Evolutionary conservation across 2,888 invertebrate species (phyloP), one percentile per base, ranked within the genome.

Genomic region (Cremastobaeus sp.): DNA sequence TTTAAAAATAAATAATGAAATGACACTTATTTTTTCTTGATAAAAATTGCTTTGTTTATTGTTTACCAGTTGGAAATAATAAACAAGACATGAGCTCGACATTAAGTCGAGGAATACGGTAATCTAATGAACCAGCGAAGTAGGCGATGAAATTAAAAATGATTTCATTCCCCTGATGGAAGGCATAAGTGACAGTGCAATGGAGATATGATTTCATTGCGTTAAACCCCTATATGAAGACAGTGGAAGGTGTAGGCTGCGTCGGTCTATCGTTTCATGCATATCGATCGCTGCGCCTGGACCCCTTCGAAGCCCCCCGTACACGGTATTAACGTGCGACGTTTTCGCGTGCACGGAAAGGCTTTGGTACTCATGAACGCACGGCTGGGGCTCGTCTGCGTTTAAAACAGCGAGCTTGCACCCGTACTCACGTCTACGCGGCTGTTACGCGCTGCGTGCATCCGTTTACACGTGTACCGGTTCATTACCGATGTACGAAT

Each of bases 271-370:
- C 60, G 60, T 47, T 57, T 9, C 34, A 20, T 25, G 35, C 8
- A 37, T 71, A 71, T 72, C 71, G 71, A 72, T 65, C 71, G 55
- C 48, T 11, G 12, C 17, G 41, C 45, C 37, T 64, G 64, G 57
- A 59, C 65, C 57, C 65, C 52, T 70, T 50, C 30, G 41, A 55
- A 62, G 55, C 54, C 54, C 48, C 55, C 48, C 20, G 30, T 45
- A 17, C 12, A 41, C 18, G 37, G 18, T 28, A 28, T 28, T 37
- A 28, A 11, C 43, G 60, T 32, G 32, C 28, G 34, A 65, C 50
- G 45, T 65, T 65, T 47, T 72, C 57, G 72, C 72, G 54, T 72
- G 72, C 45, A 57, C 37, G 35, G 37, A 50, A 64, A 62, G 25
- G 41, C 54, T 32, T 55, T 54, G 11, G 54, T 30, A 47, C 25